Conservation (phyloP, 2,113 vertebrate genomes). For the Hyaena hyaena region DNA sequence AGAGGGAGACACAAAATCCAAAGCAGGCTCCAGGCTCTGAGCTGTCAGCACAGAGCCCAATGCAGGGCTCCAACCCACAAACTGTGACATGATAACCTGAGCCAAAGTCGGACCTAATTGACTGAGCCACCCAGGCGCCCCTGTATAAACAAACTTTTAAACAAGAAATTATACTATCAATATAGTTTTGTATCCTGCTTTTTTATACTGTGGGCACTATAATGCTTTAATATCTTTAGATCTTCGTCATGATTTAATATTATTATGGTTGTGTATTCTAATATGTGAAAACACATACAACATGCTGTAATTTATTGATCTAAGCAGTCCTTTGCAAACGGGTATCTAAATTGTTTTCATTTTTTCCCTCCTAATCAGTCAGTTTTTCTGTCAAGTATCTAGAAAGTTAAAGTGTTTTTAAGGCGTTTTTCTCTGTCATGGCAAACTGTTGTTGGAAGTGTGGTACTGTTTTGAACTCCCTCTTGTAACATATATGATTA, state of each 20-base stretch:
- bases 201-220: not conserved
- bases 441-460: not conserved
- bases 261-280: not conserved
- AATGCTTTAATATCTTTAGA: not conserved
- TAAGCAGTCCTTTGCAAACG: not conserved
- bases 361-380: not conserved
- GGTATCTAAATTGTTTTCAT: not conserved
- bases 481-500: not conserved
- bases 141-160: not conserved
- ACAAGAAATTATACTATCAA: not conserved
- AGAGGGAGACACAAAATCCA: too few relatives aligned
- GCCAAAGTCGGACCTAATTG: too few relatives aligned
- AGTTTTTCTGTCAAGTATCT: not conserved
- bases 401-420: conserved; percentile 9
- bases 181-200: not conserved
- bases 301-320: not conserved
- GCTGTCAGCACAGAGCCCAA: too few relatives aligned
- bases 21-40: too few relatives aligned
- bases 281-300: not conserved
- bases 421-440: not conserved
- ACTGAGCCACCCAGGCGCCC: too few relatives aligned
- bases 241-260: conserved; percentile 33
- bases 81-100: too few relatives aligned
- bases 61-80: too few relatives aligned
- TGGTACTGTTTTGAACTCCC: not conserved